phyloP scores from a whole-genome alignment of 2,888 invertebrate genomes.

The Diarsia brunnea region DNA sequence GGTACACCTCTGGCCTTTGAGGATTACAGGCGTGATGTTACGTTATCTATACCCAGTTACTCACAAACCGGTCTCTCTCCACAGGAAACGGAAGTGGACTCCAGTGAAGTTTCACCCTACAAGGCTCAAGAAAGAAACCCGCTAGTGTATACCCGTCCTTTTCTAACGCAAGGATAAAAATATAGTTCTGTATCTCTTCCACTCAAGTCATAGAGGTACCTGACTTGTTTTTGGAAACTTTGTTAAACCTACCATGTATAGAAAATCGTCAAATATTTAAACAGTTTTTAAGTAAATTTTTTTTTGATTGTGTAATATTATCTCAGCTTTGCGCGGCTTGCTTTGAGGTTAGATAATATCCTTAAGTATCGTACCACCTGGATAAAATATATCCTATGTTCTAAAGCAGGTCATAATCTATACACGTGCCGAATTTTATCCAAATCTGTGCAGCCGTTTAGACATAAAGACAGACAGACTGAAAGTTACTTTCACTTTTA shows the following conservation, averaged over 20 bases:
- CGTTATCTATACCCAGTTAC: neutral
- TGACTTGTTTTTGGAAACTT: slow-evolving; percentile 16
- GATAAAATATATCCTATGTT: neutral
- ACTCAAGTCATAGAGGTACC: slow-evolving; percentile 61
- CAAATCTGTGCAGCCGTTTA: neutral
- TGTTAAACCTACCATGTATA: slow-evolving; percentile 27
- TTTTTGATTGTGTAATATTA: neutral
- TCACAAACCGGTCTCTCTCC: slow-evolving; percentile 20
- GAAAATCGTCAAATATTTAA: neutral
- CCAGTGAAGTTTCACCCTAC: slow-evolving; percentile 79
- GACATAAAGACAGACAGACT: neutral
- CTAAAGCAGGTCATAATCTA: neutral
- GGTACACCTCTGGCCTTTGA: too few relatives aligned
- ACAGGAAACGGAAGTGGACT: slow-evolving; percentile 80
- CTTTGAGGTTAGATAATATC: neutral
- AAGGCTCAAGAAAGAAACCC: slow-evolving; percentile 78
- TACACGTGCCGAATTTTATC: neutral
- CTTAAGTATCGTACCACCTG: neutral
- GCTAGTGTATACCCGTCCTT: slow-evolving; percentile 66
- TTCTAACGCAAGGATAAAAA: slow-evolving; percentile 68
- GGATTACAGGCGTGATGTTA: too few relatives aligned
- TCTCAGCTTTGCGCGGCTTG: neutral
- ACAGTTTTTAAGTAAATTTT: neutral
- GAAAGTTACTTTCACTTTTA: neutral
- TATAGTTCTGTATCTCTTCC: slow-evolving; percentile 57